Conservation (phyloP, 2,888 invertebrate genomes). For the Parnassius smintheus region DNA sequence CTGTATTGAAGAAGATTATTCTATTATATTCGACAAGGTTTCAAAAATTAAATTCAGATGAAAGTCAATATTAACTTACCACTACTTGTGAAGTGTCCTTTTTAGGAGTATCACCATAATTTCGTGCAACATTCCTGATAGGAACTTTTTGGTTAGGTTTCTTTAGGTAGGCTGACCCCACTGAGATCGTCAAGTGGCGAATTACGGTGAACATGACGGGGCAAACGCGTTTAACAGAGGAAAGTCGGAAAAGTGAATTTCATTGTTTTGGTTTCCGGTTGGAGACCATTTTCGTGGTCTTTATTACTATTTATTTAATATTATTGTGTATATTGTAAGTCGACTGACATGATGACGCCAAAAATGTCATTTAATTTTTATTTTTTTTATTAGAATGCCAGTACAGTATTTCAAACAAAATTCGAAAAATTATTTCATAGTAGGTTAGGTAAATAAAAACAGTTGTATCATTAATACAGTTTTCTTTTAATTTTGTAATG, state of each 20-base stretch:
- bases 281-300: slow-evolving; percentile 35
- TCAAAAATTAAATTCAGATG: neutral
- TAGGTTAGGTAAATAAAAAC: too few species aligned
- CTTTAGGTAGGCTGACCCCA: slow-evolving; percentile 9
- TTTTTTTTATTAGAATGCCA: neutral
- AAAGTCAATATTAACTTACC: slow-evolving; percentile 38
- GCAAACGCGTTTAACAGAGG: slow-evolving; percentile 16
- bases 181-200: slow-evolving; percentile 12
- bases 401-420: neutral
- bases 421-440: too few species aligned
- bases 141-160: neutral
- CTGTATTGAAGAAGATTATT: too few species aligned
- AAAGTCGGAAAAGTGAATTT: slow-evolving; percentile 5
- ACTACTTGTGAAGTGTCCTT: slow-evolving; percentile 47
- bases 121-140: slow-evolving; percentile 31
- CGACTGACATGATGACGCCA: neutral
- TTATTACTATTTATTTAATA: slow-evolving; percentile 7
- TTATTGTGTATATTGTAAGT: neutral
- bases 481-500: too few species aligned
- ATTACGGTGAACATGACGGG: slow-evolving; percentile 42
- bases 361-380: slow-evolving; percentile 3
- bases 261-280: slow-evolving; percentile 8
- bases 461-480: too few species aligned
- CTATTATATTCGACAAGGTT: too few species aligned
- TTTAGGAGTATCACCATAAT: slow-evolving; percentile 50